phyloP scores from a whole-genome alignment of 53 echinoderm and acorn worm species.

The Henricia sp. region DNA sequence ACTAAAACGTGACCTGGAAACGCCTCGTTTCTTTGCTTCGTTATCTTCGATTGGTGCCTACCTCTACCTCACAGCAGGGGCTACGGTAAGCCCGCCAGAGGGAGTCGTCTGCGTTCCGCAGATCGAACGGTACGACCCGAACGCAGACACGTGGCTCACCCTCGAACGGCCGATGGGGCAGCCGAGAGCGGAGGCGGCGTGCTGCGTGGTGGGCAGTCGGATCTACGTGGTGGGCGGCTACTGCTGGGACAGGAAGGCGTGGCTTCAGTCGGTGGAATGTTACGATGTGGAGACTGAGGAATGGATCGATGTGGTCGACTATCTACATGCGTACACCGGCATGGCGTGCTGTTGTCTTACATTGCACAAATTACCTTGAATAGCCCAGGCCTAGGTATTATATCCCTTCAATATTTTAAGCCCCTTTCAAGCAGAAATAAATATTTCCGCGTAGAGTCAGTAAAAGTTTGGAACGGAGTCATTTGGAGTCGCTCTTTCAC shows the following conservation, averaged over 20 bases:
- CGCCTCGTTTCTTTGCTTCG: conserved; percentile 82
- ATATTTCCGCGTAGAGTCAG: no score
- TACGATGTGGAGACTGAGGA: conserved; percentile 74
- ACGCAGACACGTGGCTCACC: conserved; percentile 76
- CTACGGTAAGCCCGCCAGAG: conserved; percentile 65
- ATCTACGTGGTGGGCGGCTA: conserved; percentile 92
- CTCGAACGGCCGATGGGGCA: conserved; percentile 60
- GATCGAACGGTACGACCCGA: conserved; percentile 80
- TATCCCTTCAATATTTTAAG: no score
- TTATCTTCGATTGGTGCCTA: conserved; percentile 69
- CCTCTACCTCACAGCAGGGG: conserved; percentile 85
- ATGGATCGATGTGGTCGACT: conserved; percentile 72
- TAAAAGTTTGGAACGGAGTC: no score
- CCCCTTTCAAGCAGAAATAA: no score
- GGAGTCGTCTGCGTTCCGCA: conserved; percentile 68
- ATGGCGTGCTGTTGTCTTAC: conserved; percentile 81
- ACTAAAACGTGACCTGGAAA: conserved; percentile 43
- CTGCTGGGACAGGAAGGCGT: conserved; percentile 88
- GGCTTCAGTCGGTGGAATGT: conserved; percentile 81
- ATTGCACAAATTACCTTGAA: conserved; percentile 67
- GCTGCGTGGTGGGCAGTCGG: conserved; percentile 68
- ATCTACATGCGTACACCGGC: conserved; percentile 81
- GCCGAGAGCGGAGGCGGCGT: conserved; percentile 83
- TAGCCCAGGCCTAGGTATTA: no score
- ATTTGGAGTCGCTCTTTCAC: no score